phyloP scores from a whole-genome alignment of 2,797 vertebrate species.

The Tadarida brasiliensis region DNA sequence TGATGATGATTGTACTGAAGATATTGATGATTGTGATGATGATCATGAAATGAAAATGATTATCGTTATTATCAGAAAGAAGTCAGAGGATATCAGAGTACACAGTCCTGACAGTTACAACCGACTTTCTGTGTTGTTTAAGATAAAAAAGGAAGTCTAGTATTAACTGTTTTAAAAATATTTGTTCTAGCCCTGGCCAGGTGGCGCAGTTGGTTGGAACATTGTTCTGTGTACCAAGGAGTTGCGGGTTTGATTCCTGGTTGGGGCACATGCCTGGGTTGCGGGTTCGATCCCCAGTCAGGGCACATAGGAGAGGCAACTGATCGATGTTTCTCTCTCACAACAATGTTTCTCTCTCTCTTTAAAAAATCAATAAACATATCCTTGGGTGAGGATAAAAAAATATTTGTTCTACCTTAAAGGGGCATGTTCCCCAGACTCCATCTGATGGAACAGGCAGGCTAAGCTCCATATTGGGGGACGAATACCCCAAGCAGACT shows the following conservation, averaged over 20 bases:
- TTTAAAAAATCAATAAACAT: background rate
- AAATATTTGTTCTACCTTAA: background rate
- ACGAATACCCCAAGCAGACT: background rate
- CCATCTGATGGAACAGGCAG: background rate
- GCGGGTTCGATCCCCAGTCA: too few species aligned
- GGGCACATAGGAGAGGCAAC: too few species aligned
- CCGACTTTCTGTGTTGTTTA: background rate
- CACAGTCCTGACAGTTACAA: background rate
- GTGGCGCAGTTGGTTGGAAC: too few species aligned
- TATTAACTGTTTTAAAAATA: background rate
- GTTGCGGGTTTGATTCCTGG: too few species aligned
- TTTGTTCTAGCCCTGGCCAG: background rate
- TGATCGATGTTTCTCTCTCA: too few species aligned
- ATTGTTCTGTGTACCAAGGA: too few species aligned
- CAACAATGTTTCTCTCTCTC: too few species aligned
- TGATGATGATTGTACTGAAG: conserved; percentile 14
- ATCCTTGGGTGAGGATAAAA: background rate
- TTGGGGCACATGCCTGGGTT: too few species aligned
- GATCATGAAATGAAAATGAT: background rate
- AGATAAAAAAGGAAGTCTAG: background rate
- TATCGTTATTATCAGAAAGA: conserved; percentile 16
- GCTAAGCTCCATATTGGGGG: background rate
- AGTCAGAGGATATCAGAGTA: background rate
- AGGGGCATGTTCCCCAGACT: background rate
- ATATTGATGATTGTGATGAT: background rate